Evolutionary conservation across 1,140 invertebrate species (phyloP), one percentile per base, ranked within the genome.

Genomic region (Drosophila paulistorum): DNA sequence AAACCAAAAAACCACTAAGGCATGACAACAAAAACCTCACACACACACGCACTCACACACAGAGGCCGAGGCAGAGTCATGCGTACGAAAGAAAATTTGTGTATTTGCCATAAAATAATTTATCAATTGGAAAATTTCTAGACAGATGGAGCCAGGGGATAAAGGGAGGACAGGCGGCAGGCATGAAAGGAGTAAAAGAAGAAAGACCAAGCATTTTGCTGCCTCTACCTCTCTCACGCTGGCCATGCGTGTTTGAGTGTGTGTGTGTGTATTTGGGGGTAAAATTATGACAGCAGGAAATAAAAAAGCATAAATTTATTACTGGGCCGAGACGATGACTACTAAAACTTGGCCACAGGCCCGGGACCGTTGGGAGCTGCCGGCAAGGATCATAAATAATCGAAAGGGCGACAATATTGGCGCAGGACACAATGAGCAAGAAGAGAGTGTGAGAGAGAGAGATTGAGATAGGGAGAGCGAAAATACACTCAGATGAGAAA

Each of bases 241-340:
- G 10, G 41, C 14, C 65, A 54, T 42, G 45, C 57, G 51, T 65
- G 73, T 71, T 63, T 63, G 63, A 54, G 30, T 54, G 41, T 65
- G 54, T 69, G 73, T 77, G 58, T 89, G 79, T 81, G 77, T 83
- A 65, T 76, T 86, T 82, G 87, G 81, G 87, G 77, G 71, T 87
- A 90, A 87, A 90, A 90, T 90, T 90, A 90, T 90, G 87, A 90
- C 87, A 90, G 87, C 72, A 82, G 87, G 87, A 90, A 90, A 90
- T 90, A 90, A 90, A 90, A 90, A 87, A 87, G 80, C 87, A 83
- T 87, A 90, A 90, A 90, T 90, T 90, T 90, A 90, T 90, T 90
- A 83, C 87, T 81, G 73, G 76, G 74, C 71, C 66, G 74, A 81
- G 80, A 89, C 84, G 85, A 90, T 84, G 84, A 89, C 84, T 85